phyloP scores from a whole-genome alignment of 2,888 invertebrate species.

The Dexiosoma caninum region DNA sequence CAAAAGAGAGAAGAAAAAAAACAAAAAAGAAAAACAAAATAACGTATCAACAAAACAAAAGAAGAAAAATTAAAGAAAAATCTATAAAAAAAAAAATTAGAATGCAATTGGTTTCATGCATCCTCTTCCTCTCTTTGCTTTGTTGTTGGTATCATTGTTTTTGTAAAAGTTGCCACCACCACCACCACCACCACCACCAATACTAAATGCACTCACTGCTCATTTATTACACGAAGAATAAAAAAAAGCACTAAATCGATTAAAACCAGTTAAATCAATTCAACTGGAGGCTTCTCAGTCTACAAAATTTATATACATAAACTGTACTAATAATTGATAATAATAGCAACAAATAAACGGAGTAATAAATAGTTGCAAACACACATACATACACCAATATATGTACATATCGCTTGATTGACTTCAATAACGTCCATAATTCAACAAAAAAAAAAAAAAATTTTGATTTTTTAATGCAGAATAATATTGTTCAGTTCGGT shows the following conservation, averaged over 20 bases:
- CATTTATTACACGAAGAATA: conserved; percentile 19
- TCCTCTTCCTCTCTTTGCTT: not conserved
- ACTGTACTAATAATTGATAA: conserved; percentile 41
- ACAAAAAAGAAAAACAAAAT: no score
- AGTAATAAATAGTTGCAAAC: not conserved
- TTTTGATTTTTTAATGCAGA: no score
- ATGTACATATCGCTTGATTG: not conserved
- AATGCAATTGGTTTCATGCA: conserved; percentile 28
- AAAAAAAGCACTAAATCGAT: conserved; percentile 59
- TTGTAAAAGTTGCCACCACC: conserved; percentile 51
- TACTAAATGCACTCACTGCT: not conserved
- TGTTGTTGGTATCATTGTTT: not conserved
- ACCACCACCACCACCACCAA: conserved; percentile 34
- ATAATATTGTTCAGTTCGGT: no score
- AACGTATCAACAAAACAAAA: conserved; percentile 15
- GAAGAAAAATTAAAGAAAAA: not conserved
- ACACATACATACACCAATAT: not conserved
- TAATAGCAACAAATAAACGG: conserved; percentile 22
- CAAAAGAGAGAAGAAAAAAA: no score
- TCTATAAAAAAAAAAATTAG: conserved; percentile 4
- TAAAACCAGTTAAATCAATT: conserved; percentile 61
- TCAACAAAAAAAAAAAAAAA: no score
- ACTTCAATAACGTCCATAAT: no score
- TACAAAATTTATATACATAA: conserved; percentile 3
- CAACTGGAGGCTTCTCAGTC: conserved; percentile 16